Percentiles rank a stretch among this genome's conserved stretches.
These are phyloP conservation scores for Stictocephala bisonia DNA, from an alignment of 2,888 invertebrate species.

Conservation along the genomic window DNA sequence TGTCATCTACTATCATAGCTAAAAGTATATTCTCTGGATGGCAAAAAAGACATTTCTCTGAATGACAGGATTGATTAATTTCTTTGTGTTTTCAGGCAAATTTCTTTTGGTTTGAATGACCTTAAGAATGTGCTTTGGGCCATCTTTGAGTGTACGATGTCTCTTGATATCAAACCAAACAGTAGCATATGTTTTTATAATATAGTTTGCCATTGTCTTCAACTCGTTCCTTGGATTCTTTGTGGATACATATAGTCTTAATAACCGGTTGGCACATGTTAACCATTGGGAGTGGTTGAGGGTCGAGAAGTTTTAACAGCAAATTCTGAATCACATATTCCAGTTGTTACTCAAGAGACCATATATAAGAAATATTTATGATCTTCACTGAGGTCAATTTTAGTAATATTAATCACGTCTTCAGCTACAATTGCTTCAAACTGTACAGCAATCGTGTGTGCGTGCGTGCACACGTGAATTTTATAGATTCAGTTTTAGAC, in stretches of 20 bases:
- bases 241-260: slow-evolving; percentile 4
- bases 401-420: not conserved
- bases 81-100: not conserved
- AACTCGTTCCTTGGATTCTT: not conserved
- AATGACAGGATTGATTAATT: not conserved
- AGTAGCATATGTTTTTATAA: slow-evolving; percentile 3
- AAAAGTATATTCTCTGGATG: no score
- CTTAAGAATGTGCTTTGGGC: not conserved
- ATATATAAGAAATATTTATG: not conserved
- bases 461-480: no score
- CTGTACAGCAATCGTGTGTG: not conserved
- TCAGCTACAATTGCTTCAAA: not conserved
- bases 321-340: slow-evolving; percentile 9
- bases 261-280: slow-evolving; percentile 8
- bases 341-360: not conserved
- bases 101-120: slow-evolving; percentile 1
- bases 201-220: slow-evolving; percentile 11
- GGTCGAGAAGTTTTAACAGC: slow-evolving; percentile 16
- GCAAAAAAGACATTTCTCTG: not conserved
- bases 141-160: slow-evolving; percentile 58
- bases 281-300: slow-evolving; percentile 21
- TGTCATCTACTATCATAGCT: not conserved
- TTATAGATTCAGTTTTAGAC: no score
- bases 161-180: not conserved
- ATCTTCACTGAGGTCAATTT: not conserved